Evolutionary conservation across 2,113 vertebrate species (phyloP), one percentile per base, ranked within the genome.

Genomic region (Montifringilla adamsi): DNA sequence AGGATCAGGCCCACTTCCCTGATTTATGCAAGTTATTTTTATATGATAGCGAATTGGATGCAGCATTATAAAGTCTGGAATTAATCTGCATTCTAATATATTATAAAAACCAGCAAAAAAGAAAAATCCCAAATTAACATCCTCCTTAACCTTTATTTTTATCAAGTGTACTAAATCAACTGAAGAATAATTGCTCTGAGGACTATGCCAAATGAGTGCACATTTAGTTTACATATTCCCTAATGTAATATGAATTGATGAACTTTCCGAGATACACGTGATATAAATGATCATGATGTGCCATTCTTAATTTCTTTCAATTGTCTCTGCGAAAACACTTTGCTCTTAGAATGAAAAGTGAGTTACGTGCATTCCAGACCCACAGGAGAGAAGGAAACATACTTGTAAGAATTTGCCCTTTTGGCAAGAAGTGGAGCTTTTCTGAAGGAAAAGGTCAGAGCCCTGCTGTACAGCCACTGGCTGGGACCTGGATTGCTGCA

Each of bases 241-340:
- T 98, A 95, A 97, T 94, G 90, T 95, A 97, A 97, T 96, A 97
- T 97, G 94, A 97, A 97, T 97, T 97, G 96, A 98, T 97, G 94
- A 98, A 97, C 94, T 97, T 98, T 97, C 95, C 76, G 91, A 97
- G 88, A 96, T 74, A 74, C 55, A 86, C 86, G 95, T 94, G 81
- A 92, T 97, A 96, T 92, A 97, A 94, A 89, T 92, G 96, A 97
- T 97, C 85, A 75, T 93, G 95, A 93, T 97, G 93, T 97, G 96
- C 96, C 91, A 97, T 97, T 98, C 93, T 97, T 97, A 97, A 97
- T 97, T 98, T 90, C 75, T 95, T 97, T 96, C 96, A 96, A 97
- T 96, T 98, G 81, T 96, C 74, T 96, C 70, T 60, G 89, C 55
- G 84, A 96, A 97, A 96, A 75, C 80, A 97, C 95, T 96, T 95